These are phyloP conservation scores for Arion vulgaris DNA, from an alignment of 1,140 invertebrate genomes.

Conservation along the genomic window DNA sequence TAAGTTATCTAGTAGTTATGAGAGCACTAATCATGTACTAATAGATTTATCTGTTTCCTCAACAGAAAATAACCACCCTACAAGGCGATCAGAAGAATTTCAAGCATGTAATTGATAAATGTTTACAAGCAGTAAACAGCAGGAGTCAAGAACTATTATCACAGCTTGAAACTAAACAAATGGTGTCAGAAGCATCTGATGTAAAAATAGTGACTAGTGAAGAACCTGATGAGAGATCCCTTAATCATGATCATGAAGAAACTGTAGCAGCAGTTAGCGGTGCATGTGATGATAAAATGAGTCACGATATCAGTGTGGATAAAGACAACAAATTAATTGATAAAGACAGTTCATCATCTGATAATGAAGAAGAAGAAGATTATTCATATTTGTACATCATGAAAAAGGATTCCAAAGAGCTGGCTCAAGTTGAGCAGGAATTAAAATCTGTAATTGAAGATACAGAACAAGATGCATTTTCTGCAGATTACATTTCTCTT, in stretches of 20 bases:
- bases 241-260: not conserved
- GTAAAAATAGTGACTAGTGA: not conserved
- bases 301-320: not conserved
- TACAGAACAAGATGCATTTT: not conserved
- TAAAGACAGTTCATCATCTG: not conserved
- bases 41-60: not conserved
- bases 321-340: not conserved
- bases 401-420: conserved; percentile 30
- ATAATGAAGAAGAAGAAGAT: conserved; percentile 22
- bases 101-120: conserved; percentile 8
- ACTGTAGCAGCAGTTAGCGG: not conserved
- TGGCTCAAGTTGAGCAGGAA: not conserved
- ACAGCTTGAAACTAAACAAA: not conserved
- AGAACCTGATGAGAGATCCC: not conserved
- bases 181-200: not conserved
- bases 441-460: not conserved
- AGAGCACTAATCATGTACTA: too few species aligned
- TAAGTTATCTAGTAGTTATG: too few species aligned
- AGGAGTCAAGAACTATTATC: not conserved
- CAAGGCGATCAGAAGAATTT: not conserved
- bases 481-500: conserved; percentile 33
- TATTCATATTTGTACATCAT: conserved; percentile 30
- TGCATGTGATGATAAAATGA: not conserved
- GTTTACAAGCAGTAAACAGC: not conserved
- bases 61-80: not conserved